Base-by-base conservation (phyloP, 2,888 invertebrate species). In the Platycheirus albimanus region DNA sequence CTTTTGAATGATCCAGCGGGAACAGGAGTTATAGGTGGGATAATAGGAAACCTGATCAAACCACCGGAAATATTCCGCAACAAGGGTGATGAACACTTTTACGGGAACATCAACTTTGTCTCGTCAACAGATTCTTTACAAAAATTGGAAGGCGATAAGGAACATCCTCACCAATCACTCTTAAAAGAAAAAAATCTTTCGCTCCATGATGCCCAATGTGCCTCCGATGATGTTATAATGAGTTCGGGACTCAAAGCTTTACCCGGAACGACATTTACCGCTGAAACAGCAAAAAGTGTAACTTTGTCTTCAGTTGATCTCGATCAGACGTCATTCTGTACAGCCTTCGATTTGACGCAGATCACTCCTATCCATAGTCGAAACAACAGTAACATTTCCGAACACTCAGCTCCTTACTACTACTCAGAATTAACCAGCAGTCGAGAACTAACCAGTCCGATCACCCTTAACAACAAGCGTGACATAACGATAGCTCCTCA, bases 361-460 rank as follows among this genome's bases (percentile, higher is more conserved):
- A 81, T 64, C 19, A 92, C 92, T 19, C 92, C 93, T 2, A 91
- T 93, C 85, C 94, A 94, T 85, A 93, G 93, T 86, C 92, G 93
- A 75, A 93, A 93, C 87, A 93, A 93, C 87, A 93, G 93, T 84
- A 91, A 90, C 64, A 88, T 90, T n/a, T 92, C 92, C 15, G 94
- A 94, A 85, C 94, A 94, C 81, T 93, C 94, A 69, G 96, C 96
- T 33, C 96, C 97, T 0, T 97, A 97, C 88, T 97, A 97, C 88
- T 97, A 97, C 89, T 96, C 97, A 0, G 97, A 97, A 54, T 45
- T 88, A 11, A 81, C 75, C 3, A 87, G 86, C 56, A 87, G 86
- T 51, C 84, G 86, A 1, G 87, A 87, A 89, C 24, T 83, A n/a
- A 24, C 92, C 94, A 58, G 94, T 92, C 85, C 86, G 2, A 85